Percentiles rank a stretch among this genome's conserved stretches.
These are phyloP conservation scores for Tetropium fuscum DNA, from an alignment of 2,888 invertebrate species.

Conservation along the genomic window DNA sequence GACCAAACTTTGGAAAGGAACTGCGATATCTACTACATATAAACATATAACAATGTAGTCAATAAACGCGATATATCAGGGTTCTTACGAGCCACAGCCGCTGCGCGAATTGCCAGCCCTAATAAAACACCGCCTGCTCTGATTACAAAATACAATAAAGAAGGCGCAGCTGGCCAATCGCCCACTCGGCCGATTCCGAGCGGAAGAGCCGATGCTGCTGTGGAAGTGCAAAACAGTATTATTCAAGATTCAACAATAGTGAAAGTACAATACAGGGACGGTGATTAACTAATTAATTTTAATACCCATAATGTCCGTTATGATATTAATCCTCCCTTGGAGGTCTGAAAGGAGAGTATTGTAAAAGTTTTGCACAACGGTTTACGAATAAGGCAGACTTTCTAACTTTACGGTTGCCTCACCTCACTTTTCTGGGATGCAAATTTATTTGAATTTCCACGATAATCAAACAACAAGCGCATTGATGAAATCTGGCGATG, in stretches of 20 bases:
- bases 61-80: slow-evolving; percentile 61
- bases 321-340: slow-evolving; percentile 15
- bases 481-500: no score
- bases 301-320: slow-evolving; percentile 10
- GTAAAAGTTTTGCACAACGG: no score
- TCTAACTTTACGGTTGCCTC: no score
- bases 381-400: no score
- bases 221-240: slow-evolving; percentile 12
- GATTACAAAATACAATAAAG: slow-evolving; percentile 63
- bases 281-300: slow-evolving; percentile 21
- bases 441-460: no score
- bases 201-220: background rate
- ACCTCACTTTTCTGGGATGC: no score
- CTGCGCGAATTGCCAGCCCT: slow-evolving; percentile 59
- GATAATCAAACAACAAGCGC: no score
- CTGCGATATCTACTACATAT: slow-evolving; percentile 40
- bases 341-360: background rate
- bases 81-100: slow-evolving; percentile 59
- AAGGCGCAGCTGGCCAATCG: slow-evolving; percentile 42
- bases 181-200: slow-evolving; percentile 10
- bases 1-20: slow-evolving; percentile 45
- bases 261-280: slow-evolving; percentile 17
- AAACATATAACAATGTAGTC: slow-evolving; percentile 61
- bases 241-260: slow-evolving; percentile 17
- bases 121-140: slow-evolving; percentile 62